These are phyloP conservation scores for Mamestra brassicae DNA, from an alignment of 2,888 invertebrate genomes.

Conservation along the genomic window DNA sequence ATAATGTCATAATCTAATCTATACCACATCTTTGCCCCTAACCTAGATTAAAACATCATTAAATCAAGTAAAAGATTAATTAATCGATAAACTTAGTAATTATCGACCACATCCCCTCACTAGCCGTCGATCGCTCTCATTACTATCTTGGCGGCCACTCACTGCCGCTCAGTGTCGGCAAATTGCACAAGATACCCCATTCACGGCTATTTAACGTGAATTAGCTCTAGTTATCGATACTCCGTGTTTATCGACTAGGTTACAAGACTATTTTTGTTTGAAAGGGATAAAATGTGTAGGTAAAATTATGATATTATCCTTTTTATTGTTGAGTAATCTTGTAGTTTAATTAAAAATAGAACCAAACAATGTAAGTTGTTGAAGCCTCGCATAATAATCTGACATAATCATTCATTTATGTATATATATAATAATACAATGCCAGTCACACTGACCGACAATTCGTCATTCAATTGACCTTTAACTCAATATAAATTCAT, in stretches of 20 bases:
- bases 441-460: slow-evolving; percentile 3
- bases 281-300: slow-evolving; percentile 13
- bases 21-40: slow-evolving; percentile 26
- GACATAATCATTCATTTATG: not conserved
- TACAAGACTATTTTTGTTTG: slow-evolving; percentile 59
- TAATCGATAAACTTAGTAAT: slow-evolving; percentile 61
- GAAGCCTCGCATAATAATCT: not conserved
- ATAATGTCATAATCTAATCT: slow-evolving; percentile 39
- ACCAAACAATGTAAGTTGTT: not conserved
- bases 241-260: slow-evolving; percentile 71
- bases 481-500: slow-evolving; percentile 8
- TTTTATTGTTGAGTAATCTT: not conserved
- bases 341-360: not conserved
- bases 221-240: slow-evolving; percentile 79
- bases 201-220: slow-evolving; percentile 83
- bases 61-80: slow-evolving; percentile 50
- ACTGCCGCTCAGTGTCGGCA: slow-evolving; percentile 73
- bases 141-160: slow-evolving; percentile 64
- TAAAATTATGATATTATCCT: not conserved
- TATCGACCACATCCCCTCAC: slow-evolving; percentile 65
- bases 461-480: slow-evolving; percentile 19
- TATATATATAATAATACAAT: not conserved
- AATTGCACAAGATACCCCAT: slow-evolving; percentile 83
- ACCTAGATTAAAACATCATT: slow-evolving; percentile 54
- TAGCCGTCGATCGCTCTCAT: slow-evolving; percentile 76